Percentiles rank a stretch among this genome's conserved stretches.
phyloP scores from a whole-genome alignment of 2,113 vertebrate species.

The Gambusia affinis region DNA sequence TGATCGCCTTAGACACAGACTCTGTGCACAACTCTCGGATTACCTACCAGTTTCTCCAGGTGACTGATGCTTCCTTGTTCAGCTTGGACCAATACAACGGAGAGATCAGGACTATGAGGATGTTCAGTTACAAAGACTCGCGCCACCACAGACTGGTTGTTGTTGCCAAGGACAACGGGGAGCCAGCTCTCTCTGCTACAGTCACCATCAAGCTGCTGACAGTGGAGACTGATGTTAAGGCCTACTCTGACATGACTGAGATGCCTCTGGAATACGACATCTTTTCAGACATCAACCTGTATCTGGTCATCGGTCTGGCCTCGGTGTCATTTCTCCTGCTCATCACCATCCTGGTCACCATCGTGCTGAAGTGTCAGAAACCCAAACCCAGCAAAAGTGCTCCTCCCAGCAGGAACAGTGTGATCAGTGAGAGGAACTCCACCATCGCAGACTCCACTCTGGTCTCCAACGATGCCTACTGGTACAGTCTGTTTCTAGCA shows the following conservation, averaged over 20 bases:
- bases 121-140: slow-evolving; percentile 56
- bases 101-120: slow-evolving; percentile 78
- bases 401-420: slow-evolving; percentile 72
- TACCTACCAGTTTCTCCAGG: slow-evolving; percentile 82
- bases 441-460: slow-evolving; percentile 75
- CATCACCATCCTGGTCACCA: too few relatives aligned
- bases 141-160: too few relatives aligned
- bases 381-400: slow-evolving; percentile 54
- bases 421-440: slow-evolving; percentile 75
- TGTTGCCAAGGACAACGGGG: too few relatives aligned
- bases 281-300: too few relatives aligned
- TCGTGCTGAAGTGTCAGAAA: too few relatives aligned
- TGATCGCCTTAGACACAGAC: slow-evolving; percentile 79
- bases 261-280: too few relatives aligned
- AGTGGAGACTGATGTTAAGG: too few relatives aligned
- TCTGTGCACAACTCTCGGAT: slow-evolving; percentile 82
- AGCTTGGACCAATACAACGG: slow-evolving; percentile 75
- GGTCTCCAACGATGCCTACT: slow-evolving; percentile 77
- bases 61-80: slow-evolving; percentile 81
- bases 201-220: too few relatives aligned
- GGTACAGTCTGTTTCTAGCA: slow-evolving; percentile 77
- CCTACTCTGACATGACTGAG: too few relatives aligned
- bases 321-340: too few relatives aligned
- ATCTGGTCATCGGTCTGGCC: too few relatives aligned
- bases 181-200: too few relatives aligned